Conservation (phyloP, 1,140 invertebrate species). For the Fopius arisanus region DNA sequence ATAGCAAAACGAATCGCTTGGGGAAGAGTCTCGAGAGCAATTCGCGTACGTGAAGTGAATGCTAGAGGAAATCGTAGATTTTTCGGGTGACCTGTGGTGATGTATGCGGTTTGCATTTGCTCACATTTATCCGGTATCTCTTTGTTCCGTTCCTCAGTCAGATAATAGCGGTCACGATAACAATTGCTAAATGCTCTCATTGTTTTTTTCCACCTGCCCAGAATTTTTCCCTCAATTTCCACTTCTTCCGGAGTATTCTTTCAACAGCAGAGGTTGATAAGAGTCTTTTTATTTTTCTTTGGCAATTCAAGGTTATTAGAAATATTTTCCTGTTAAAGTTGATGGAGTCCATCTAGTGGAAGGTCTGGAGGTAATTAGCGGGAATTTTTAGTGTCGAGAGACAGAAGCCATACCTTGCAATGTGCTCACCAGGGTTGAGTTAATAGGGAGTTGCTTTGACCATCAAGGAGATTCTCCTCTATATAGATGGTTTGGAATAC, state of each 20-base stretch:
- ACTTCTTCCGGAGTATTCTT: too few species aligned
- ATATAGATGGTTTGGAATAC: not conserved
- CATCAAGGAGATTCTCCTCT: not conserved
- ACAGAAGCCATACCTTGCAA: not conserved
- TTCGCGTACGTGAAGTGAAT: constrained; percentile 30
- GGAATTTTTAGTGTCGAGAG: not conserved
- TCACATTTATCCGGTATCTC: not conserved
- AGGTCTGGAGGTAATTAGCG: not conserved
- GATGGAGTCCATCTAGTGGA: too few species aligned
- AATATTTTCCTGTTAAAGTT: too few species aligned
- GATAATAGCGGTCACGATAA: too few species aligned
- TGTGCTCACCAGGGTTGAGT: not conserved
- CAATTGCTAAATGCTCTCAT: too few species aligned
- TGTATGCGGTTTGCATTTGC: not conserved
- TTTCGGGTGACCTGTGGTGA: not conserved
- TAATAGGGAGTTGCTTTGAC: constrained; percentile 6
- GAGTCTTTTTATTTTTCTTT: too few species aligned
- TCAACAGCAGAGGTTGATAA: too few species aligned
- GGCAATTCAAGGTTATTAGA: too few species aligned
- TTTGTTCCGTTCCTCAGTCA: not conserved
- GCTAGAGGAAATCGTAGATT: not conserved
- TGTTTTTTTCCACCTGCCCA: too few species aligned
- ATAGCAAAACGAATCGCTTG: constrained; percentile 17
- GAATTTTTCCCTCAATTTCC: too few species aligned
- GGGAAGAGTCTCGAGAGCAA: constrained; percentile 15